Evolutionary conservation across 2,797 vertebrate genomes (phyloP).

Genomic region (Parotocinclus haroldoi): DNA sequence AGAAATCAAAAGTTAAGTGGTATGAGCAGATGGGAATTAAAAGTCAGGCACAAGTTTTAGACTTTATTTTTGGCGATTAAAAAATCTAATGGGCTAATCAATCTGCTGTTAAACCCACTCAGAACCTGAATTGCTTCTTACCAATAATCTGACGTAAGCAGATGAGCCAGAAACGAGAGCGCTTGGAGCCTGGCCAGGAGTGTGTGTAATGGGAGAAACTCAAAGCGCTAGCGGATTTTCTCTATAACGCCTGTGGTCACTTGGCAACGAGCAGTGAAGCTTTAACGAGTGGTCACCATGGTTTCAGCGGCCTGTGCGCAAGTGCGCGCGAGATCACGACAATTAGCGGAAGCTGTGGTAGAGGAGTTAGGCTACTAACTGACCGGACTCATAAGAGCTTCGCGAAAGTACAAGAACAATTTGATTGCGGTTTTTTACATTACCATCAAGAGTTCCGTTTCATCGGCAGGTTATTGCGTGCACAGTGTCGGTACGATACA

Average conservation of each 20-base stretch:
- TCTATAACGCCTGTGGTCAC: conserved; percentile 69
- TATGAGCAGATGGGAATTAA: too few species aligned
- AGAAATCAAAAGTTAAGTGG: too few species aligned
- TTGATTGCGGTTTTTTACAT: conserved; percentile 16
- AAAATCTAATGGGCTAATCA: too few species aligned
- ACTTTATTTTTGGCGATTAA: too few species aligned
- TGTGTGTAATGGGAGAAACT: conserved; percentile 40
- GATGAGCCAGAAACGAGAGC: too few species aligned
- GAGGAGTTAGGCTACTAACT: background rate
- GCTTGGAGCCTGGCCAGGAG: conserved; percentile 13
- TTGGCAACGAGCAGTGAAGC: conserved; percentile 76
- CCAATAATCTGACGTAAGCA: conserved; percentile 7
- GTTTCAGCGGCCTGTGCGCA: conserved; percentile 51
- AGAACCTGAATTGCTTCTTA: background rate
- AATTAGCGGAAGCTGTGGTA: conserved; percentile 58
- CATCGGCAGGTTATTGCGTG: conserved; percentile 16
- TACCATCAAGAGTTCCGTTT: conserved; percentile 27
- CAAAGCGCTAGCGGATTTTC: conserved; percentile 65
- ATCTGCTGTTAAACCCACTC: too few species aligned
- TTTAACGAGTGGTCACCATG: conserved; percentile 77
- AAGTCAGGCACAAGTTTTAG: too few species aligned
- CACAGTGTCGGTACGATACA: conserved; percentile 38
- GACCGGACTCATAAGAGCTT: background rate
- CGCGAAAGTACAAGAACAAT: conserved; percentile 2
- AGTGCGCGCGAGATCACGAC: conserved; percentile 49